A percentile compares a stretch with the other conserved stretches of the same genome.
phyloP scores from a whole-genome alignment of 1,140 invertebrate species.

The Drosophila elegans region DNA sequence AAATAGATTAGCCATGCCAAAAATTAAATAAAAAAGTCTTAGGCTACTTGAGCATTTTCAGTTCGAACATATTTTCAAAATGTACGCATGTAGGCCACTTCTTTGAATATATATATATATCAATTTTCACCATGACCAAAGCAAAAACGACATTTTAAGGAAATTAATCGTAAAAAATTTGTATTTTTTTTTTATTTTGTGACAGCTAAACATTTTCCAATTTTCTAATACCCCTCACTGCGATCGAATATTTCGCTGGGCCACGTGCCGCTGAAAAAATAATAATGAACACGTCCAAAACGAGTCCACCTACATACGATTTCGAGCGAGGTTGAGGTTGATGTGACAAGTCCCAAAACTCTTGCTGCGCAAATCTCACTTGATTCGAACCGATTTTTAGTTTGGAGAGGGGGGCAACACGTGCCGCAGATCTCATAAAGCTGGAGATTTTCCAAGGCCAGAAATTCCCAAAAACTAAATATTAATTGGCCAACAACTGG shows the following conservation, averaged over 20 bases:
- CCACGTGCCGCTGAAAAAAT: slow-evolving; percentile 25
- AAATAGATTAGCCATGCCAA: slow-evolving; percentile 19
- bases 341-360: slow-evolving; percentile 34
- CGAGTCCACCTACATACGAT: slow-evolving; percentile 43
- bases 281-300: slow-evolving; percentile 43
- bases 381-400: slow-evolving; percentile 19
- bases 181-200: slow-evolving; percentile 7
- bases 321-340: slow-evolving; percentile 12
- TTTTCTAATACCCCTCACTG: slow-evolving; percentile 27
- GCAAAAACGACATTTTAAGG: background rate
- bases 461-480: slow-evolving; percentile 30
- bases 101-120: slow-evolving; percentile 18
- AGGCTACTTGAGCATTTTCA: slow-evolving; percentile 5
- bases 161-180: slow-evolving; percentile 29
- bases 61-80: slow-evolving; percentile 1
- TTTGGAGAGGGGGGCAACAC: slow-evolving; percentile 22
- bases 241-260: slow-evolving; percentile 10
- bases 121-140: slow-evolving; percentile 12
- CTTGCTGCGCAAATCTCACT: slow-evolving; percentile 36
- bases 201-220: slow-evolving; percentile 42
- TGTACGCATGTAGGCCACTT: slow-evolving; percentile 13
- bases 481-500: slow-evolving; percentile 58
- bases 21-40: background rate
- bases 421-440: slow-evolving; percentile 36
- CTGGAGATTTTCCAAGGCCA: slow-evolving; percentile 58